Percentiles rank a stretch among this genome's conserved stretches.
These are phyloP conservation scores for Pelodytes ibericus DNA, from an alignment of 2,797 vertebrate species.

Conservation along the genomic window DNA sequence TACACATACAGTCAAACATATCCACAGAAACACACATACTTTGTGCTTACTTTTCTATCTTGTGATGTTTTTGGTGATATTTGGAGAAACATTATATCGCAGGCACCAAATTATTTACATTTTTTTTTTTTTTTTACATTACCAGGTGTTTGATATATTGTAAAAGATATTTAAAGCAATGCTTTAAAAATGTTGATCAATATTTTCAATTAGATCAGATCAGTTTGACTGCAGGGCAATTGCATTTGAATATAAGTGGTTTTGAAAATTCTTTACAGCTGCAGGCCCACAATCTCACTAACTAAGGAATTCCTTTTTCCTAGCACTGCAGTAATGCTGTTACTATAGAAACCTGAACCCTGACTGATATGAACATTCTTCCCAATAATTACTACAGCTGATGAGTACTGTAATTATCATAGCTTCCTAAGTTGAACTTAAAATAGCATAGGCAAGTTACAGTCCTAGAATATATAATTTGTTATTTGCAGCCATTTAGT, in stretches of 20 bases:
- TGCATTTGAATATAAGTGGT: slow-evolving; percentile 46
- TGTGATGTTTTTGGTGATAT: too few relatives aligned
- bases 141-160: too few relatives aligned
- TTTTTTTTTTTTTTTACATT: too few relatives aligned
- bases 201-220: slow-evolving; percentile 29
- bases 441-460: slow-evolving; percentile 61
- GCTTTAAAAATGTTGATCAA: neutral
- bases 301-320: slow-evolving; percentile 62
- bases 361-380: slow-evolving; percentile 75
- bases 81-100: too few relatives aligned
- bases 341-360: slow-evolving; percentile 76
- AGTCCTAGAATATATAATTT: slow-evolving; percentile 28
- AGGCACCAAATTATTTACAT: too few relatives aligned
- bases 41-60: too few relatives aligned
- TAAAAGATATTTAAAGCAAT: neutral
- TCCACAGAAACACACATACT: too few relatives aligned
- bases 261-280: slow-evolving; percentile 61
- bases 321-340: slow-evolving; percentile 67
- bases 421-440: slow-evolving; percentile 66
- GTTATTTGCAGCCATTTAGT: slow-evolving; percentile 14
- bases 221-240: slow-evolving; percentile 36
- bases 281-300: slow-evolving; percentile 58
- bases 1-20: too few relatives aligned
- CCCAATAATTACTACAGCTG: slow-evolving; percentile 78
- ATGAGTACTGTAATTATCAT: slow-evolving; percentile 79